phyloP scores from a whole-genome alignment of 2,888 invertebrate genomes.

The Synanthedon vespiformis region DNA sequence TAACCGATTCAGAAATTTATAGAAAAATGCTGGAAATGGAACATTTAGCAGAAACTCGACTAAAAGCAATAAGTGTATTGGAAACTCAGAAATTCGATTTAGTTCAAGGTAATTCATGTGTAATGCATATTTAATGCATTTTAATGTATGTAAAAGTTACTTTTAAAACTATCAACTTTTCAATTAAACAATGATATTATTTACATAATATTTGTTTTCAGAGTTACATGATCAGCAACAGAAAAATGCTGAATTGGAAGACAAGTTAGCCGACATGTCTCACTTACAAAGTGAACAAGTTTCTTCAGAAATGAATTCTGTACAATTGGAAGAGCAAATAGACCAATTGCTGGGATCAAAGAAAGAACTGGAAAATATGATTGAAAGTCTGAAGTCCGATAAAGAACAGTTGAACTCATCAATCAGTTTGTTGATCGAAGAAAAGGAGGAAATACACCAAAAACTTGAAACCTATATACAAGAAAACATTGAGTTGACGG shows the following conservation, averaged over 20 bases:
- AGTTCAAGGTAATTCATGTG: conserved; percentile 71
- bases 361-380: conserved; percentile 56
- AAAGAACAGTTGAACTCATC: conserved; percentile 65
- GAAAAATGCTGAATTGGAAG: conserved; percentile 73
- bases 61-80: conserved; percentile 70
- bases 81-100: conserved; percentile 78
- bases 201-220: conserved; percentile 23
- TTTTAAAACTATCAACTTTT: background rate
- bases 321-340: conserved; percentile 83
- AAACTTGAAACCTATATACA: conserved; percentile 76
- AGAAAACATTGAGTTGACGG: conserved; percentile 80
- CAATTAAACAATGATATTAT: background rate
- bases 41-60: conserved; percentile 62
- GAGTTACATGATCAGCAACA: conserved; percentile 71
- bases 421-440: conserved; percentile 68
- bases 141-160: background rate
- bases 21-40: conserved; percentile 61
- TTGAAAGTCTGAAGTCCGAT: conserved; percentile 61
- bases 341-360: conserved; percentile 67
- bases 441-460: conserved; percentile 71
- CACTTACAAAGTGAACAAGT: conserved; percentile 77
- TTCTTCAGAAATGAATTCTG: conserved; percentile 81
- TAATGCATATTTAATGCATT: background rate
- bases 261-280: conserved; percentile 71
- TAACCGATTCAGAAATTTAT: conserved; percentile 63